Base-by-base conservation (phyloP, 2,113 vertebrate species). In the Psittacara wagleri region DNA sequence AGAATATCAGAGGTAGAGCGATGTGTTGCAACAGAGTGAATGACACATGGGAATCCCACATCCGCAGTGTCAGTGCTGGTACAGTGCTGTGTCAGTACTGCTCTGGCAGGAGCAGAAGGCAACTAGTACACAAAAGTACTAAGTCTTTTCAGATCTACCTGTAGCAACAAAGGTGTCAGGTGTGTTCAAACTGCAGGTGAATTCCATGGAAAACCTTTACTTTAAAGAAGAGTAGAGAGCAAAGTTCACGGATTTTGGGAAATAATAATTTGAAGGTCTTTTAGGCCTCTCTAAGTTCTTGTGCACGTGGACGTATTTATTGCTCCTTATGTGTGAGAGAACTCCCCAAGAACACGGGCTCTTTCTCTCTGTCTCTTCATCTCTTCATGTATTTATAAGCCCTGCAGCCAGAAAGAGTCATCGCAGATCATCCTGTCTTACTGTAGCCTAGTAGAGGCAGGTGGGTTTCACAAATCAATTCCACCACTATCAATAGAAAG, bases 1-100 rank as follows among this genome's bases (percentile, higher is more conserved):
- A 70, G 51, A 39, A 91, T 91, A 80, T 69, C 92, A 94, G 96
- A 69, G 49, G 54, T 9, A 68, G 80, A 79, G 91, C 86, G 74
- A 76, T 77, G 43, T 31, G 35, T 76, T 92, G 55, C 31, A 22
- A 94, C 39, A 84, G 83, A 83, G 59, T 27, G 88, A 86, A 28
- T 67, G 68, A 39, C 41, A 57, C 19, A 16, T 9, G 39, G 77
- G 68, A 88, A 72, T 88, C 52, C 69, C 18, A 3, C 43, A 90
- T 69, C 46, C 28, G 20, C 8, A 6, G 41, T 48, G 64, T 67
- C 69, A 72, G 86, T 79, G 63, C 46, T 67, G 37, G 41, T 55
- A 27, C 35, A 41, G 49, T 41, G 28, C 57, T 51, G 23, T 67
- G 82, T 86, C 92, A 85, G 48, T 62, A 23, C 46, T 62, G 25